phyloP scores from a whole-genome alignment of 2,113 vertebrate species.

The Furnarius figulus region DNA sequence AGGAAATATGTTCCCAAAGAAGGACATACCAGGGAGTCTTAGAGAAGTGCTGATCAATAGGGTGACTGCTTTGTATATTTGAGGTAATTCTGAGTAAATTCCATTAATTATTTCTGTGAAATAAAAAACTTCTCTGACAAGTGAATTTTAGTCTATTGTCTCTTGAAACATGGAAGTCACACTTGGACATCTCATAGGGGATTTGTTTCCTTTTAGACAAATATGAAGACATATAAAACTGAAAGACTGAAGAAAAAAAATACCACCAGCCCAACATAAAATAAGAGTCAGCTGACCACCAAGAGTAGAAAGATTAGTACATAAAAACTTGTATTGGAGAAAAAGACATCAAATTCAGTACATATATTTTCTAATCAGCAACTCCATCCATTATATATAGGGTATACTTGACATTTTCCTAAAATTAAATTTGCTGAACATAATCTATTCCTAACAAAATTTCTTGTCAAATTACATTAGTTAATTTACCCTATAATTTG shows the following conservation, averaged over 20 bases:
- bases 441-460: neutral
- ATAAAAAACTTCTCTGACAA: neutral
- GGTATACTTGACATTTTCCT: neutral
- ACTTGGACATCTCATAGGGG: neutral
- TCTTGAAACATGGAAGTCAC: neutral
- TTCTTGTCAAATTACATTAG: neutral
- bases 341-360: neutral
- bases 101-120: neutral
- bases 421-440: neutral
- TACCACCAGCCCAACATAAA: neutral
- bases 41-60: neutral
- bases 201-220: neutral
- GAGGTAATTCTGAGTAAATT: neutral
- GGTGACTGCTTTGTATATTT: neutral
- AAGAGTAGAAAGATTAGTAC: neutral
- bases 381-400: neutral
- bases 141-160: neutral
- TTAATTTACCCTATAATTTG: neutral
- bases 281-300: neutral
- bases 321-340: neutral
- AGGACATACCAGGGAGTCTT: neutral
- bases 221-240: neutral
- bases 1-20: neutral
- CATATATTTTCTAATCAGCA: neutral
- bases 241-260: neutral